Conservation (phyloP, 2,113 vertebrate species). For the Serilophus lunatus region DNA sequence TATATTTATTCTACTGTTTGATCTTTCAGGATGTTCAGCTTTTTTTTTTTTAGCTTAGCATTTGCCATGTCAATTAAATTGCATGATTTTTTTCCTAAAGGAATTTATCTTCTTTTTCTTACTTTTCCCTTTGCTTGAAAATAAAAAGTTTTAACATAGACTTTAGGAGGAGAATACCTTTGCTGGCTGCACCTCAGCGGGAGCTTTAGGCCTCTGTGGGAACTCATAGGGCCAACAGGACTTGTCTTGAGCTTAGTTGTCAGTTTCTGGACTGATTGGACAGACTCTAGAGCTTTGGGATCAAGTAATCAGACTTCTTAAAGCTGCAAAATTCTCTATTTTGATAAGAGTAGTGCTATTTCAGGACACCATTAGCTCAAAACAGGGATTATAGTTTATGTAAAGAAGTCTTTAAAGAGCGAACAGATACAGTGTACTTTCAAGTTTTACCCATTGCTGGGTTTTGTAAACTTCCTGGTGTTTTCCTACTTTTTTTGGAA, state of each 20-base stretch:
- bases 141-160: neutral
- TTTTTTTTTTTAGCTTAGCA: constrained; percentile 16
- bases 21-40: neutral
- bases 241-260: neutral
- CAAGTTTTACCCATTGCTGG: neutral
- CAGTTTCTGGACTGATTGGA: neutral
- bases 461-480: neutral
- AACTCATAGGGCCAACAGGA: fast-evolving
- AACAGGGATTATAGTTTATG: neutral
- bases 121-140: neutral
- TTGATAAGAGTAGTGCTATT: neutral
- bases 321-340: neutral
- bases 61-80: constrained; percentile 53
- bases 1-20: constrained; percentile 64
- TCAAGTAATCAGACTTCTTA: neutral
- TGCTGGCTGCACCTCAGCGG: neutral
- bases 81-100: constrained; percentile 3
- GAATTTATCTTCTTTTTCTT: neutral
- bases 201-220: neutral
- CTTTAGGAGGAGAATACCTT: neutral
- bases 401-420: neutral
- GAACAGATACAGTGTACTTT: neutral
- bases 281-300: neutral
- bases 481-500: neutral
- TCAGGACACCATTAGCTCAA: neutral